phyloP scores from a whole-genome alignment of 2,888 invertebrate species.

The Orthosia cruda region DNA sequence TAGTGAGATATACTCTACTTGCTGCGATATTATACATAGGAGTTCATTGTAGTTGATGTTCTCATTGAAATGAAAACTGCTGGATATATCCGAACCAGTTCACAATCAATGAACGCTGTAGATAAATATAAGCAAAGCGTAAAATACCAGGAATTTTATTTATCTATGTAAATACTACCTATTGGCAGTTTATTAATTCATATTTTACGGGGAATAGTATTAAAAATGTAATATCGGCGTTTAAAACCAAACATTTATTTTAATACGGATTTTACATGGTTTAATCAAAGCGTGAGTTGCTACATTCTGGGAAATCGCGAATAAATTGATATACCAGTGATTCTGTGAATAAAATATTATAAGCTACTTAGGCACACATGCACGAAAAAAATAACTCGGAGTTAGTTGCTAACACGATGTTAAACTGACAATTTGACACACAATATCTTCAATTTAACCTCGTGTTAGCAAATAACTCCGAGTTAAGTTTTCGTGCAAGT shows the following conservation, averaged over 20 bases:
- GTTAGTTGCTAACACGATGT: too few relatives aligned
- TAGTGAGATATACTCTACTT: background rate
- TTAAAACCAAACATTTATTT: background rate
- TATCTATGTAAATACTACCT: background rate
- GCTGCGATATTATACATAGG: background rate
- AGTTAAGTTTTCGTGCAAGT: too few relatives aligned
- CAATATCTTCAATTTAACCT: too few relatives aligned
- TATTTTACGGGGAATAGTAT: background rate
- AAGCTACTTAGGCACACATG: background rate
- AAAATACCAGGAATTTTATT: background rate
- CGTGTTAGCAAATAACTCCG: too few relatives aligned
- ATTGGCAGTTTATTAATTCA: background rate
- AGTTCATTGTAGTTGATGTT: background rate
- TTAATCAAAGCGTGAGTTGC: background rate
- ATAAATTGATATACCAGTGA: background rate
- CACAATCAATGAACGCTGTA: background rate
- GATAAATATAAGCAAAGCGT: background rate
- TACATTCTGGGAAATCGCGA: background rate
- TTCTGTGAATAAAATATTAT: background rate
- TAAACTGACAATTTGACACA: too few relatives aligned
- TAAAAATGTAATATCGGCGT: background rate
- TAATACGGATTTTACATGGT: background rate
- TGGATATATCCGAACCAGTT: background rate
- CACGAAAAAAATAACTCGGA: too few relatives aligned
- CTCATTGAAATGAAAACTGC: background rate